A percentile compares a stretch with the other conserved stretches of the same genome.
Evolutionary conservation across 2,888 invertebrate species (phyloP).

Genomic region (Pheosia tremula): DNA sequence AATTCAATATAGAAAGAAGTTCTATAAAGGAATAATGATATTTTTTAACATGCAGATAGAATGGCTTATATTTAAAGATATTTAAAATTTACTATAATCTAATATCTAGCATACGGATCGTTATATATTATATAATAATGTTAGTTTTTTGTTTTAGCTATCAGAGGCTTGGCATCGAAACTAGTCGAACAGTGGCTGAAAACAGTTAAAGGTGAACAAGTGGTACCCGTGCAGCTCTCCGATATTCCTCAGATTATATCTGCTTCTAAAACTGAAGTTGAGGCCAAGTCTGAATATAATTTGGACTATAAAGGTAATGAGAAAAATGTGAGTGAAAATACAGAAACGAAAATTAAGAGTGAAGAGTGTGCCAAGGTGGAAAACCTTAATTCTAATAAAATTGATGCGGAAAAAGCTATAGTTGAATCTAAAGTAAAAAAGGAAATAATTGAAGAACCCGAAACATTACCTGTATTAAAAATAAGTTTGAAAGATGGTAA

Average conservation of each 20-base stretch:
- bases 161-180: constrained; percentile 90
- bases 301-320: constrained; percentile 16
- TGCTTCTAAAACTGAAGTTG: constrained; percentile 54
- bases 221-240: constrained; percentile 65
- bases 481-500: constrained; percentile 90
- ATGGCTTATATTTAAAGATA: too few species aligned
- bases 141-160: constrained; percentile 82
- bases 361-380: constrained; percentile 25
- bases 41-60: too few species aligned
- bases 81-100: too few species aligned
- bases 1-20: too few species aligned
- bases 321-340: constrained; percentile 8
- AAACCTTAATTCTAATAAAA: constrained; percentile 12
- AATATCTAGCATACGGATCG: too few species aligned
- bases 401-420: constrained; percentile 14
- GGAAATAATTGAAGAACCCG: constrained; percentile 56
- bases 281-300: constrained; percentile 30
- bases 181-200: constrained; percentile 96
- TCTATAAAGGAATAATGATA: too few species aligned
- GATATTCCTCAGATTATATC: constrained; percentile 71
- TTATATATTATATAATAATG: neutral
- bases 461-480: constrained; percentile 79
- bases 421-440: constrained; percentile 36
- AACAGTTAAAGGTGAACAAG: constrained; percentile 92
- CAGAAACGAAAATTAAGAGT: constrained; percentile 17